phyloP scores from a whole-genome alignment of 2,113 vertebrate genomes.

The Podarcis raffonei region DNA sequence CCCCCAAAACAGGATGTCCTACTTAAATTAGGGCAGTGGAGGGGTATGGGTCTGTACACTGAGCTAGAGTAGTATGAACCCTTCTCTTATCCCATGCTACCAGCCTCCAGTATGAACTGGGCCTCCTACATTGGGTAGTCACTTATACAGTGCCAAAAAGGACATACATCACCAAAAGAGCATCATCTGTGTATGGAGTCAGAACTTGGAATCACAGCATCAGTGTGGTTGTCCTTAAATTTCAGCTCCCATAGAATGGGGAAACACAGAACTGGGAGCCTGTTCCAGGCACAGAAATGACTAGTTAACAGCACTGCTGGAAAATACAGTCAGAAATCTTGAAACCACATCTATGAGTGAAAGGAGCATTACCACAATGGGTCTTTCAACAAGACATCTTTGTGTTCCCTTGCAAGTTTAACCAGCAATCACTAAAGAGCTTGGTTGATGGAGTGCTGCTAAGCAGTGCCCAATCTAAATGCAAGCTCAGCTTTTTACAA shows the following conservation, averaged over 20 bases:
- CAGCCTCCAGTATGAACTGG: neutral
- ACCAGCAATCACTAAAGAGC: neutral
- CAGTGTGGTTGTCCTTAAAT: neutral
- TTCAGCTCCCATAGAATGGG: neutral
- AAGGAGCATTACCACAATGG: neutral
- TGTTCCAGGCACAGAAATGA: neutral
- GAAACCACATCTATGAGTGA: neutral
- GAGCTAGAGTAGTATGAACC: neutral
- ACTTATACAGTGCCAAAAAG: no score
- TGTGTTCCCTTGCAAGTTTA: neutral
- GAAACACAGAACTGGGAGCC: neutral
- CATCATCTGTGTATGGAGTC: neutral
- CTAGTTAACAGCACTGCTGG: neutral
- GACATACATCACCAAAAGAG: no score
- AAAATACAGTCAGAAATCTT: neutral
- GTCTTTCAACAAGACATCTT: neutral
- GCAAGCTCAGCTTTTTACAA: slow-evolving; percentile 14
- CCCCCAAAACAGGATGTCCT: no score
- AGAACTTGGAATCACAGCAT: neutral
- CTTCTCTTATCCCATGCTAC: neutral
- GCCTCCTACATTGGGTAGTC: neutral
- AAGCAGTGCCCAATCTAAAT: neutral
- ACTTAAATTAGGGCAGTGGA: no score
- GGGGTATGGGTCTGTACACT: neutral
- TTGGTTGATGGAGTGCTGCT: neutral